Base-by-base conservation (phyloP, 2,888 invertebrate genomes). In the Lordiphosa andalusiaca region DNA sequence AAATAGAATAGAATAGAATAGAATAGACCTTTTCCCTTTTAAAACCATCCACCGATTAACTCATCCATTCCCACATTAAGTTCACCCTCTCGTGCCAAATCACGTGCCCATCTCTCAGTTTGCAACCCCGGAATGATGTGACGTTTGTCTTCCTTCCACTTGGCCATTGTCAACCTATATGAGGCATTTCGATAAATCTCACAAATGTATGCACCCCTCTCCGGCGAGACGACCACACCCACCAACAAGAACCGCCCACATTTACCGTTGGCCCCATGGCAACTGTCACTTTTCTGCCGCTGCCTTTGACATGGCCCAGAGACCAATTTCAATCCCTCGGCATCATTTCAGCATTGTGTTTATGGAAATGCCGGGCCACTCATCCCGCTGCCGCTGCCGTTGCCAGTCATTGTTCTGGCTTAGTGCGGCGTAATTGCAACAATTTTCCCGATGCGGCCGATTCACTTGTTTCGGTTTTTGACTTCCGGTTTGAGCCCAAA, bases 171-270 rank as follows among this genome's bases (percentile, higher is more conserved):
- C 35, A 30, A 46, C 55, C 49, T 73, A 53, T 76, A 50, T 60
- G 69, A 63, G 82, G 67, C 85, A 73, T 77, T 84, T 85, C 82
- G 80, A 30, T 81, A 81, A 81, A 84, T 85, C 80, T 76, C 73
- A 58, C 57, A 81, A 81, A 85, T 81, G 71, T 84, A 81, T 81
- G 85, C 85, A 81, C 81, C 84, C 80, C 75, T 65, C 71, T 52
- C 48, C 39, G 42, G 38, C 50, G n/a, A 39, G 42, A 33, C 51
- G 13, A 39, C 50, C 44, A 35, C 37, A 12, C 44, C 40, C 36
- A 13, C n/a, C 25, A 41, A 38, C 46, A 23, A 33, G 25, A 19
- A 10, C 25, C 44, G 41, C 51, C 47, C 51, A 68, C 61, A 61
- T 65, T 65, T 49, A 51, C 48, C 71, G 51, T 51, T 42, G 52